phyloP scores from a whole-genome alignment of 2,888 invertebrate genomes.

The Toxonevra muliebris region DNA sequence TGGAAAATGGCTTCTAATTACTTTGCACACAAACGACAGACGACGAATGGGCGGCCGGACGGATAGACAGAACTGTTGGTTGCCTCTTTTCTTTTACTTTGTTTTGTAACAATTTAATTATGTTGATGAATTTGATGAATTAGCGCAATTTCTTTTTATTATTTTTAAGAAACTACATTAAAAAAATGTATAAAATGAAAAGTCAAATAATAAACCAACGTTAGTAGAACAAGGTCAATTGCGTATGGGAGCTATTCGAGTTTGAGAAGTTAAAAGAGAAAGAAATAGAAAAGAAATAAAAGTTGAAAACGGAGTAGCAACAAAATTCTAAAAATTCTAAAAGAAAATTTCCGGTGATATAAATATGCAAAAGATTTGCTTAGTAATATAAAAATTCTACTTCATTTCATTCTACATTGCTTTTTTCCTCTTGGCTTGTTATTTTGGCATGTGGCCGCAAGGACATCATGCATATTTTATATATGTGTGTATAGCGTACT shows the following conservation, averaged over 20 bases:
- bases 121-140: not conserved
- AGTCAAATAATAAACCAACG: not conserved
- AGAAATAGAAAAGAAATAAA: not conserved
- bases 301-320: too few species aligned
- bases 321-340: too few species aligned
- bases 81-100: not conserved
- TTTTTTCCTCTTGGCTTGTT: constrained; percentile 7
- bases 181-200: too few species aligned
- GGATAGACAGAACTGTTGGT: not conserved
- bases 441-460: constrained; percentile 25
- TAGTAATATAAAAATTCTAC: too few species aligned
- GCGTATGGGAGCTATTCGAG: not conserved
- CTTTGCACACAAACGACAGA: too few species aligned
- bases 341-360: too few species aligned
- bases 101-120: not conserved
- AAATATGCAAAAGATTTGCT: too few species aligned
- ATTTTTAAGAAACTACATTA: too few species aligned
- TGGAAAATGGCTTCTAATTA: too few species aligned
- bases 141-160: not conserved
- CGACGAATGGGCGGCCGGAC: too few species aligned
- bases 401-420: not conserved
- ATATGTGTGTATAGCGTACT: constrained; percentile 9
- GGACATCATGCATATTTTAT: constrained; percentile 33
- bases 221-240: not conserved
- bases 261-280: not conserved